Percentiles rank a stretch among this genome's conserved stretches.
Evolutionary conservation across 2,113 vertebrate species (phyloP).

Genomic region (Hemichromis elongatus): DNA sequence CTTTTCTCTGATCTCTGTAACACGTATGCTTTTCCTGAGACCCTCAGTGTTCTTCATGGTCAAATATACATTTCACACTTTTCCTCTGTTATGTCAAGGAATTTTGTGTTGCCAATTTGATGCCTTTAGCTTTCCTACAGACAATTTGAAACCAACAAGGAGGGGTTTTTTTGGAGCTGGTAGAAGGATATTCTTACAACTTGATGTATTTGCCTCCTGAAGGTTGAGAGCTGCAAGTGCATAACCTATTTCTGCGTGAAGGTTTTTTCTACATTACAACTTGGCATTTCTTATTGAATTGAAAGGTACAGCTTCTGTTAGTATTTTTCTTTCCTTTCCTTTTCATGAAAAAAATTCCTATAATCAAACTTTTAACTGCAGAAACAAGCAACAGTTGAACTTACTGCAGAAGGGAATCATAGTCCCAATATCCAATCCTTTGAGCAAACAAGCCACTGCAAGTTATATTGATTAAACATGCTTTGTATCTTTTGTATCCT

Average conservation of each 20-base stretch:
- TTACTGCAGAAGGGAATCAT: neutral
- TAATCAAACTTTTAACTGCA: neutral
- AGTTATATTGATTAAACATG: neutral
- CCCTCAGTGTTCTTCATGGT: neutral
- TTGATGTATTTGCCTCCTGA: conserved; percentile 3
- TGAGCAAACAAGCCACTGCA: conserved; percentile 29
- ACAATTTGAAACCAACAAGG: neutral
- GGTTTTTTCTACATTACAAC: neutral
- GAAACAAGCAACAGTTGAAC: neutral
- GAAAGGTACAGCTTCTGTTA: neutral
- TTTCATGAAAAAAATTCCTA: neutral
- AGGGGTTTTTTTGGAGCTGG: neutral
- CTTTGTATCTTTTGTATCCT: conserved; percentile 3
- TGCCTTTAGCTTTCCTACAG: neutral
- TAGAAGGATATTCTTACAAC: neutral
- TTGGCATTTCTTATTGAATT: neutral
- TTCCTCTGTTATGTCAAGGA: neutral
- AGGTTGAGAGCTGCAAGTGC: conserved; percentile 7
- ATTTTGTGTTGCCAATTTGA: neutral
- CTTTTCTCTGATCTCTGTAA: neutral
- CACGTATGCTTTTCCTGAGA: neutral
- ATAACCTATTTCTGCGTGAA: neutral
- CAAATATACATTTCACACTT: neutral
- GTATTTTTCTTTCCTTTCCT: neutral
- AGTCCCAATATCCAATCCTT: neutral